phyloP scores from a whole-genome alignment of 2,797 vertebrate species.

The Hemibagrus guttatus region DNA sequence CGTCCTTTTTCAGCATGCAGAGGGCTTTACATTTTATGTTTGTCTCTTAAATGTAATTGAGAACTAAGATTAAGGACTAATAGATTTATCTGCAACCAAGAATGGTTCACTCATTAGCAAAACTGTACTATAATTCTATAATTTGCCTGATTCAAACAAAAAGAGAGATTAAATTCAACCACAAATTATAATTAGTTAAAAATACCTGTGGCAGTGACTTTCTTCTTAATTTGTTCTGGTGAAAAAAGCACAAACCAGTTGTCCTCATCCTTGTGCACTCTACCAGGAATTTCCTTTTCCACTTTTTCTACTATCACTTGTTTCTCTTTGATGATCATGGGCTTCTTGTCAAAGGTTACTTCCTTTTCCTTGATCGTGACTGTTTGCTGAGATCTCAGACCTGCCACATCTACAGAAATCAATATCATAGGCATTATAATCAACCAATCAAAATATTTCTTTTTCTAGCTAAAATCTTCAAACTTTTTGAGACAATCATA shows the following conservation, averaged over 20 bases:
- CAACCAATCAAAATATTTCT: not conserved
- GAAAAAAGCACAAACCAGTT: slow-evolving; percentile 41
- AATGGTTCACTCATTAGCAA: not conserved
- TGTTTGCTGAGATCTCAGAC: slow-evolving; percentile 21
- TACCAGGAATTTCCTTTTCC: slow-evolving; percentile 1
- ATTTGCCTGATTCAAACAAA: not conserved
- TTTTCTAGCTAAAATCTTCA: not conserved
- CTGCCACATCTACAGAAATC: slow-evolving; percentile 7
- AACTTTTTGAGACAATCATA: not conserved
- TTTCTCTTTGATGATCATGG: slow-evolving; percentile 10
- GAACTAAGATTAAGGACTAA: not conserved
- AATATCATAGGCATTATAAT: not conserved
- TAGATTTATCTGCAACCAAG: not conserved
- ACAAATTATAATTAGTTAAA: not conserved
- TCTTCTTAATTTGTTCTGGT: slow-evolving; percentile 32
- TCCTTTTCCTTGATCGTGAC: slow-evolving; percentile 12
- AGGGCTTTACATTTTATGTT: not conserved
- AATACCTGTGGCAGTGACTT: slow-evolving; percentile 36
- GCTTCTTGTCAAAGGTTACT: slow-evolving; percentile 28
- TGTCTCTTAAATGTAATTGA: not conserved
- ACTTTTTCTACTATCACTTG: not conserved
- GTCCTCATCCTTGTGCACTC: slow-evolving; percentile 21
- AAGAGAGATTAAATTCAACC: not conserved
- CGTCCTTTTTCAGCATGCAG: not conserved
- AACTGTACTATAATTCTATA: not conserved